Base-by-base conservation (phyloP, 2,113 vertebrate species). In the Mus spicilegus region DNA sequence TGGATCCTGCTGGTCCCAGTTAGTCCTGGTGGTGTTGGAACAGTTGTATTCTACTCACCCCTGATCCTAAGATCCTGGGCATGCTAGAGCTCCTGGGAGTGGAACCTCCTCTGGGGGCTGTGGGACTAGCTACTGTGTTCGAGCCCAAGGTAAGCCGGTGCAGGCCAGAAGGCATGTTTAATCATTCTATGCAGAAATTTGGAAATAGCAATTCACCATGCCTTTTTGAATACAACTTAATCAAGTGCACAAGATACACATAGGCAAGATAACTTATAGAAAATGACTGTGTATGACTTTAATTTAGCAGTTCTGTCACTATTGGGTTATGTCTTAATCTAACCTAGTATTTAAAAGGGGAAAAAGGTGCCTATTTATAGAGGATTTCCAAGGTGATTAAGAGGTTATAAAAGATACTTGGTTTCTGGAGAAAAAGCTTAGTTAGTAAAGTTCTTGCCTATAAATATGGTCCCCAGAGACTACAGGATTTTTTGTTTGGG, bases 321-420 rank as follows among this genome's bases (percentile, higher is more conserved):
- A 49, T 17, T 90, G 5, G 42, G 30, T 85, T 90, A 85, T 85
- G 28, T 94, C 56, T 70, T 70, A 96, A 89, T 12, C 4, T 51
- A 72, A 56, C 11, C 26, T 88, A 7, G 3, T 70, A 86, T 85
- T 61, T 49, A 49, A 73, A 73, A 39, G 8, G 4, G 8, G 39
- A 76, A 91, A 86, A 13, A 10, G 67, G 42, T 61, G 1, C 4
- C 20, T 70, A 39, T 86, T 85, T 81, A 39, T 90, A 93, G 56
- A 78, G 54, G 92, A 92, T 77, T 92, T 86, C 63, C 61, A 96
- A 87, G 77, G 20, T 10, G 54, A 73, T 95, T 95, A 84, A 65
- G 81, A 85, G 14, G 17, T 19, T 39, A 61, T 54, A 42, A 49
- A 73, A 69, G 17, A 85, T 67, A 42, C 70, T 88, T 93, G 13